A percentile compares a stretch with the other conserved stretches of the same genome.
Evolutionary conservation across 2,888 invertebrate species (phyloP).

Genomic region (Fragum sueziense): DNA sequence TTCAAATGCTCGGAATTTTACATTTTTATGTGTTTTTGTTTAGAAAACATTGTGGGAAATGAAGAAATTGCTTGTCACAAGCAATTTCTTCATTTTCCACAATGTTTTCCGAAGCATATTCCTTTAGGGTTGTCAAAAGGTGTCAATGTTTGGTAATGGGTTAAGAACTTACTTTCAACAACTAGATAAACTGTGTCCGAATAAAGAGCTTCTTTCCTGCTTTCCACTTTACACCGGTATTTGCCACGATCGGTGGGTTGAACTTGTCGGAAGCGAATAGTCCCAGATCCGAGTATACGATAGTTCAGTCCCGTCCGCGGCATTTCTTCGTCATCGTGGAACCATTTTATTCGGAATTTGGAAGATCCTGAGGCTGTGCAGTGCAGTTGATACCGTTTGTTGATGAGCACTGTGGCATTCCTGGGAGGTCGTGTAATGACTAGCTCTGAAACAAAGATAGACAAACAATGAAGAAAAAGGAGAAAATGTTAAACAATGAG

Average conservation of each 20-base stretch:
- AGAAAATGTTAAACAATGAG: not conserved
- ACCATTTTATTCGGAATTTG: constrained; percentile 67
- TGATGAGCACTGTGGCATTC: constrained; percentile 68
- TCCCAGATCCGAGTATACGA: constrained; percentile 63
- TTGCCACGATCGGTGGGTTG: constrained; percentile 67
- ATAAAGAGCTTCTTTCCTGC: constrained; percentile 56
- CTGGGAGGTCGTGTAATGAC: constrained; percentile 70
- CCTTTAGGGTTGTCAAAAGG: no score
- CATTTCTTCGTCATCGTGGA: constrained; percentile 66
- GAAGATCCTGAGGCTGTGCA: constrained; percentile 67
- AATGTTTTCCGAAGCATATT: no score
- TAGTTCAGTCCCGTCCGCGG: constrained; percentile 63
- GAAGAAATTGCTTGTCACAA: not conserved
- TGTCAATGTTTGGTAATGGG: not conserved
- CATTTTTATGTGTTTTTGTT: no score
- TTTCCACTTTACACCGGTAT: constrained; percentile 71
- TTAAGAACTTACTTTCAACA: constrained; percentile 69
- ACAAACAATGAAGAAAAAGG: no score
- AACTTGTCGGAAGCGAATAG: constrained; percentile 69
- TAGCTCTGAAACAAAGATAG: constrained; percentile 61
- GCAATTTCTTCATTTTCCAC: no score
- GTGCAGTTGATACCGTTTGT: constrained; percentile 65
- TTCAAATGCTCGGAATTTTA: no score
- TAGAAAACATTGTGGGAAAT: not conserved
- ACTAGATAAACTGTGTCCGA: constrained; percentile 66